Evolutionary conservation across 2,888 invertebrate genomes (phyloP), one percentile per base, ranked within the genome.

Genomic region (Eutolmus rufibarbis): DNA sequence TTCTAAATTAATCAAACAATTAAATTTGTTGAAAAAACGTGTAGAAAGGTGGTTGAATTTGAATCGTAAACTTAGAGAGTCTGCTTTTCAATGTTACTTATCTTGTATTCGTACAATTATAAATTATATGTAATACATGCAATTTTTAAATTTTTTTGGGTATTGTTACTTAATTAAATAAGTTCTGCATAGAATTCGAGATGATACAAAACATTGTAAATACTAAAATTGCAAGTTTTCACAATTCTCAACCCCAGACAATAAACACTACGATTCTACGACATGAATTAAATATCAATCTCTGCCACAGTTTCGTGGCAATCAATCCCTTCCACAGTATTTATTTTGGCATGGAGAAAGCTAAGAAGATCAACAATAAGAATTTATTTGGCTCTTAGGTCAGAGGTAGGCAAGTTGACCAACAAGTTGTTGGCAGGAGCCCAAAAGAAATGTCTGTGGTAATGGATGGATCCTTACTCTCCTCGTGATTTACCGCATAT

Each of bases 391-490:
- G 34, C 19, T 77, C 77, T 77, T 77, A 77, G 16, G 37, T 37
- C 56, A 56, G 56, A 56, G 56, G 19, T 19, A 19, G 56, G 16
- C 5, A 56, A 16, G n/a, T 16, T 19, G 56, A 19, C 34, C 77
- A 77, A 77, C 77, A 77, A 77, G 77, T 77, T 34, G 77, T 40
- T 77, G 77, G 77, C 77, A 77, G 16, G 77, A 43, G 16, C 37
- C 40, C 40, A 77, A 74, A 74, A 77, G 77, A 77, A 77, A 19
- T 34, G 28, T 74, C 40, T 77, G 19, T 19, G 77, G 40, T 37
- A 37, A 77, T 77, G n/a, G 77, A 77, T 77, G 34, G 40, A n/a
- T n/a, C 40, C 34, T 16, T 37, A 1, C n/a, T 19, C 77, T n/a
- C 19, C 12, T 37, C 19, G 40, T 77, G 77, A 77, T 77, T 77